phyloP scores from a whole-genome alignment of 2,888 invertebrate genomes.

The Furcula furcula region DNA sequence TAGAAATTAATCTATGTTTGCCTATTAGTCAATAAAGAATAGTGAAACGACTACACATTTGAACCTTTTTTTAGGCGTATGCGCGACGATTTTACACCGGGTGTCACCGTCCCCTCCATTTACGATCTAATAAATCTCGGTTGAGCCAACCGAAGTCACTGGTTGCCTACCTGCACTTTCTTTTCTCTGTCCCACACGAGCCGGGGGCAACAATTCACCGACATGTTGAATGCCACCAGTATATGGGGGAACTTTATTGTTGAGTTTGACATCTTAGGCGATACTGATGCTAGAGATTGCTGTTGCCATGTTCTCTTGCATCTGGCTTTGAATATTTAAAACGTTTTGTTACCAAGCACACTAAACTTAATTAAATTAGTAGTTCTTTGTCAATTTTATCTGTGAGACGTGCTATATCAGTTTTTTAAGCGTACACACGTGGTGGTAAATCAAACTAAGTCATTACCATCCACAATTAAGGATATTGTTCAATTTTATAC shows the following conservation, averaged over 20 bases:
- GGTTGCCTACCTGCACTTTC: constrained; percentile 78
- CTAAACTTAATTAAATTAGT: too few species aligned
- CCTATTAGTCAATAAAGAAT: neutral
- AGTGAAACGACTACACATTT: constrained; percentile 6
- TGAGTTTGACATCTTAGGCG: constrained; percentile 37
- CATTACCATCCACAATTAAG: too few species aligned
- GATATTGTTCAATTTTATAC: too few species aligned
- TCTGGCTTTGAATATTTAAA: too few species aligned
- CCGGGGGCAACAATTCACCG: constrained; percentile 43
- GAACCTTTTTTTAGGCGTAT: constrained; percentile 31
- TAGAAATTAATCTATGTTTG: too few species aligned
- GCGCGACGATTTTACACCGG: constrained; percentile 51
- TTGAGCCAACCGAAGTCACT: constrained; percentile 48
- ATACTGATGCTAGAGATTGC: constrained; percentile 9
- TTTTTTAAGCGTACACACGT: too few species aligned
- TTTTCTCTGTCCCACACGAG: constrained; percentile 73
- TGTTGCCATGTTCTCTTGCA: constrained; percentile 1
- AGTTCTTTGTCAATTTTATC: too few species aligned
- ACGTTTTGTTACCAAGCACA: too few species aligned
- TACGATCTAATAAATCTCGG: constrained; percentile 79
- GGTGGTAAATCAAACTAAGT: too few species aligned
- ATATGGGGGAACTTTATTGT: constrained; percentile 47
- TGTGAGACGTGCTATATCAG: too few species aligned
- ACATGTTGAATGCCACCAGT: constrained; percentile 49
- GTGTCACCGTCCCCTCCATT: constrained; percentile 68